phyloP scores from a whole-genome alignment of 2,797 vertebrate species.

The Neosilurus mollespiculum region DNA sequence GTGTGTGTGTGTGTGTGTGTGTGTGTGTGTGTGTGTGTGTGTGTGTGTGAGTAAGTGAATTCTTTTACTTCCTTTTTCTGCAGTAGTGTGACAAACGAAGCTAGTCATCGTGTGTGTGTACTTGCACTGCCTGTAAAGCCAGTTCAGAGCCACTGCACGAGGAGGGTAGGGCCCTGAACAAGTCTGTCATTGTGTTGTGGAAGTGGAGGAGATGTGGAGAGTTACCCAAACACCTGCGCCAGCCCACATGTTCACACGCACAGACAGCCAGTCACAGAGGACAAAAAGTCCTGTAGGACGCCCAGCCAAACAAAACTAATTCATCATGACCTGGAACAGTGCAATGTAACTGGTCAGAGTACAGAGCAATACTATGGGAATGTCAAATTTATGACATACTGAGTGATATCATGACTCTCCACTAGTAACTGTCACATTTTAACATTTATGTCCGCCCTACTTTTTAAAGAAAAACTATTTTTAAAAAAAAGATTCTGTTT shows the following conservation, averaged over 20 bases:
- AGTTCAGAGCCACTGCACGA: not conserved
- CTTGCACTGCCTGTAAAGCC: conserved; percentile 8
- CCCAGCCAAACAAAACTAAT: not conserved
- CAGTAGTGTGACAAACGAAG: not conserved
- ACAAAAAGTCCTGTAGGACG: conserved; percentile 4
- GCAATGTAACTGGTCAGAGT: not conserved
- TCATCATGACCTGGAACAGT: conserved; percentile 10
- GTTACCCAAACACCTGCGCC: conserved; percentile 45
- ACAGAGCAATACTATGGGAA: not conserved
- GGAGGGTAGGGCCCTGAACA: conserved; percentile 26
- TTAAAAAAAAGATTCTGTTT: not conserved
- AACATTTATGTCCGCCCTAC: not conserved
- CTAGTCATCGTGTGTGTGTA: conserved; percentile 11
- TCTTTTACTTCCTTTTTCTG: conserved; percentile 27
- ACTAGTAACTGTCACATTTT: not conserved
- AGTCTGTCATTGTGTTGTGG: conserved; percentile 40
- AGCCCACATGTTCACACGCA: conserved; percentile 38
- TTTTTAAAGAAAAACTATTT: not conserved
- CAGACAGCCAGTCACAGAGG: conserved; percentile 20
- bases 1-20: too few relatives aligned
- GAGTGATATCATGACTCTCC: not conserved
- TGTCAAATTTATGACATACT: not conserved
- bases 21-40: too few relatives aligned
- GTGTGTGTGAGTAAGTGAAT: not conserved
- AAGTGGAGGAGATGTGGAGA: conserved; percentile 37